phyloP scores from a whole-genome alignment of 2,797 vertebrate species.

The Typhlichthys eigenmanni region DNA sequence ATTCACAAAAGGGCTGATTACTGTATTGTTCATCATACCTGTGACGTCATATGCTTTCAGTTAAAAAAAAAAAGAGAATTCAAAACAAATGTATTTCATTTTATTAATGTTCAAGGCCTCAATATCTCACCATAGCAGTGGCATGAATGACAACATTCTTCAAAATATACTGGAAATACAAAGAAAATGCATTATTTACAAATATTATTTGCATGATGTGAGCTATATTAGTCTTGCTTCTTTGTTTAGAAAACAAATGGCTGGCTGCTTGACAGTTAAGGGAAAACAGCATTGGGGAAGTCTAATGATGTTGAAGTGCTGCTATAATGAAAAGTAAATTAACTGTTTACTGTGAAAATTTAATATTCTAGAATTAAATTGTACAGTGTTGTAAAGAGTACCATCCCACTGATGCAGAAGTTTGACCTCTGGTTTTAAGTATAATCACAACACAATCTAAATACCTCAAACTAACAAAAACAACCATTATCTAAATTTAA shows the following conservation, averaged over 20 bases:
- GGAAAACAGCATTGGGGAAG: conserved; percentile 1
- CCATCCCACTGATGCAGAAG: too few species aligned
- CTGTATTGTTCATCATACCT: too few species aligned
- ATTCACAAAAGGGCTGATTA: too few species aligned
- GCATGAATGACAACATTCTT: conserved; percentile 39
- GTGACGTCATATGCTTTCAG: too few species aligned
- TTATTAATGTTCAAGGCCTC: conserved; percentile 55
- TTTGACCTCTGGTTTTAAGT: too few species aligned
- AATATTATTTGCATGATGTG: conserved; percentile 23
- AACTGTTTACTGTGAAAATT: too few species aligned
- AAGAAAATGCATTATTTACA: conserved; percentile 39
- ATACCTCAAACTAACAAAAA: too few species aligned
- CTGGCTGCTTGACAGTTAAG: background rate
- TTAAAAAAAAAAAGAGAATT: background rate
- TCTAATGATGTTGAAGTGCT: conserved; percentile 60
- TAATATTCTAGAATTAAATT: too few species aligned
- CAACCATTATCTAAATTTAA: too few species aligned
- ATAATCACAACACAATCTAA: too few species aligned
- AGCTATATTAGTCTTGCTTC: conserved; percentile 27
- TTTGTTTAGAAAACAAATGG: conserved; percentile 22
- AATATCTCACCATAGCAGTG: conserved; percentile 17
- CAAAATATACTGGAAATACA: conserved; percentile 22
- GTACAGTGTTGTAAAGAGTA: too few species aligned
- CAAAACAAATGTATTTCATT: conserved; percentile 26
- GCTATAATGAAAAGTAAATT: conserved; percentile 22